These are phyloP conservation scores for Eupsittula cactorum DNA, from an alignment of 2,113 vertebrate species.

Conservation along the genomic window DNA sequence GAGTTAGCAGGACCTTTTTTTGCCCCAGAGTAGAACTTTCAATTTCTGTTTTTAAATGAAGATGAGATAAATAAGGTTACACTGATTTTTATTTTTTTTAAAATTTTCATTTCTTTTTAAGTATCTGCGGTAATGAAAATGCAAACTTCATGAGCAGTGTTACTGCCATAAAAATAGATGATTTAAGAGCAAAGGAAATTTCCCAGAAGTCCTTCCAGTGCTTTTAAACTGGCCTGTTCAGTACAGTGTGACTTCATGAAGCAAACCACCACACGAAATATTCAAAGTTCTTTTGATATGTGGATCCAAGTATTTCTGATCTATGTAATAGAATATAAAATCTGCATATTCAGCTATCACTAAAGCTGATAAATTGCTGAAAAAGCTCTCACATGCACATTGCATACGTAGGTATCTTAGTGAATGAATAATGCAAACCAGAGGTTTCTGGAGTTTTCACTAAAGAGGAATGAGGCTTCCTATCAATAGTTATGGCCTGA, in stretches of 20 bases:
- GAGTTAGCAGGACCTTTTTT: background rate
- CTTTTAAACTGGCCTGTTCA: background rate
- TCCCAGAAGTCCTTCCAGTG: background rate
- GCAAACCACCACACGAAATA: background rate
- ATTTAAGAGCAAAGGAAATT: background rate
- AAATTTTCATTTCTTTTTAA: background rate
- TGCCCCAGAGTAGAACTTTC: background rate
- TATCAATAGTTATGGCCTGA: background rate
- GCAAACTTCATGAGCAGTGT: background rate
- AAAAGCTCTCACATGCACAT: background rate
- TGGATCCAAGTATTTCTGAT: background rate
- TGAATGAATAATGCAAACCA: background rate
- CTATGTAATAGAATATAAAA: background rate
- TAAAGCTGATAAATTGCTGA: background rate
- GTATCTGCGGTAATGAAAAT: background rate
- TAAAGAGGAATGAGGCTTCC: background rate
- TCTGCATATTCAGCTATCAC: background rate
- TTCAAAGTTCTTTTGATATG: background rate
- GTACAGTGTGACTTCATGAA: background rate
- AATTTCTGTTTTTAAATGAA: background rate
- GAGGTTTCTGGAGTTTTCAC: background rate
- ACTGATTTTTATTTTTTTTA: background rate
- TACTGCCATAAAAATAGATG: background rate
- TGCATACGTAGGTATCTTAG: rapidly evolving
- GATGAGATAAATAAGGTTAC: background rate